Conservation (phyloP, 2,113 vertebrate genomes). For the Myodes glareolus region DNA sequence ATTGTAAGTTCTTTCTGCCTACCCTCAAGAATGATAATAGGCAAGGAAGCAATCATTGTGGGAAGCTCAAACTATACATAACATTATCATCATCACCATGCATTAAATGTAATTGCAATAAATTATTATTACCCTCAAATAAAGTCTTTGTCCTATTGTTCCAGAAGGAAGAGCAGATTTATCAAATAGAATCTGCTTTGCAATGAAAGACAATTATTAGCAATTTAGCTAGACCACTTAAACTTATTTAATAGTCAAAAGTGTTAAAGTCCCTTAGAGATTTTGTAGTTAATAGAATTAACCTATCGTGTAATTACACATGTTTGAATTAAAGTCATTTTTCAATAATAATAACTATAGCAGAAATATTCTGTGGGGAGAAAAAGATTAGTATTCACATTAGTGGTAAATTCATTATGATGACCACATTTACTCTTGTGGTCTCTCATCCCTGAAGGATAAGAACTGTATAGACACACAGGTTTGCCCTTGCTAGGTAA, state of each 20-base stretch:
- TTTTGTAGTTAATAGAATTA: slow-evolving; percentile 77
- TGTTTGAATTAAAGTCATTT: slow-evolving; percentile 67
- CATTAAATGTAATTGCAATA: slow-evolving; percentile 60
- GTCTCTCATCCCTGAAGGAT: slow-evolving; percentile 57
- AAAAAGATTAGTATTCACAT: slow-evolving; percentile 47
- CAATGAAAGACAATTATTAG: slow-evolving; percentile 62
- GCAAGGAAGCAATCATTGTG: neutral
- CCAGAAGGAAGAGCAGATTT: slow-evolving; percentile 57
- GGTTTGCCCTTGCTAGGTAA: neutral
- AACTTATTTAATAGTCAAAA: slow-evolving; percentile 74
- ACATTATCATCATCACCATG: neutral
- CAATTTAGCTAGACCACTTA: slow-evolving; percentile 66
- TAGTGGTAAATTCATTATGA: slow-evolving; percentile 47
- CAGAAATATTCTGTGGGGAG: slow-evolving; percentile 38
- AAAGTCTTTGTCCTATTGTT: slow-evolving; percentile 38
- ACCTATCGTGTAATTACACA: slow-evolving; percentile 66
- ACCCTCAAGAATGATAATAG: neutral
- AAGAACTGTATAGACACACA: slow-evolving; percentile 21
- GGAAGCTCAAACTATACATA: slow-evolving; percentile 24
- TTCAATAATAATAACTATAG: slow-evolving; percentile 43
- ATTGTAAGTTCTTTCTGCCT: neutral
- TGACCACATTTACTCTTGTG: slow-evolving; percentile 36
- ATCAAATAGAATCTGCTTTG: slow-evolving; percentile 60
- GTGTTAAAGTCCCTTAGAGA: slow-evolving; percentile 64
- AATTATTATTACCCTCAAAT: slow-evolving; percentile 51